phyloP scores from a whole-genome alignment of 2,888 invertebrate genomes.

The Melanargia galathea region DNA sequence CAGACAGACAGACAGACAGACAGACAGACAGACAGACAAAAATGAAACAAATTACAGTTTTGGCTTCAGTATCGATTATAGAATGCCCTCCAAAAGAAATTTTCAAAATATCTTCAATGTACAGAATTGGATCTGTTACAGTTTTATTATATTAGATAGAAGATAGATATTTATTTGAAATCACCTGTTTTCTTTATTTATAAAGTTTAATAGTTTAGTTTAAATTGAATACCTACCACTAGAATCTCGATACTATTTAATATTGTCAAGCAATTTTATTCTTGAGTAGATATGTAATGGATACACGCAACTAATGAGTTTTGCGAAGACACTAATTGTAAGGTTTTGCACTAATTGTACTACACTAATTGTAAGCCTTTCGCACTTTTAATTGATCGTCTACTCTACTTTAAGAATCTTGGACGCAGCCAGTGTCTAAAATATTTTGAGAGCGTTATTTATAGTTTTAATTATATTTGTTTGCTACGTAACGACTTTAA shows the following conservation, averaged over 20 bases:
- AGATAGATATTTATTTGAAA: too few relatives aligned
- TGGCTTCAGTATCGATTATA: too few relatives aligned
- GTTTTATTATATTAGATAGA: too few relatives aligned
- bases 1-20: too few relatives aligned
- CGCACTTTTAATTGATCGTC: conserved; percentile 14
- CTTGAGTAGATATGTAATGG: not conserved
- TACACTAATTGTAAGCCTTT: conserved; percentile 5
- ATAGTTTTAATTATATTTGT: not conserved
- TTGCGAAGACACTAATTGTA: conserved; percentile 8
- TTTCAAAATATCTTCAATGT: too few relatives aligned
- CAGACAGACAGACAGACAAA: too few relatives aligned
- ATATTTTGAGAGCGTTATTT: not conserved
- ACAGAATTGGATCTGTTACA: too few relatives aligned
- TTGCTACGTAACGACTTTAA: not conserved
- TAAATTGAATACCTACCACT: too few relatives aligned
- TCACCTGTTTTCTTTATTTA: too few relatives aligned
- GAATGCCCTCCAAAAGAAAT: too few relatives aligned
- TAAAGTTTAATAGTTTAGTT: too few relatives aligned
- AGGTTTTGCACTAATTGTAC: not conserved
- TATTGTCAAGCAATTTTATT: not conserved
- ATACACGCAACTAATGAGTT: not conserved
- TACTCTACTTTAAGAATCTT: not conserved
- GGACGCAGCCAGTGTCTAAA: not conserved
- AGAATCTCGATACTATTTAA: not conserved
- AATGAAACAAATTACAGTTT: too few relatives aligned